phyloP scores from a whole-genome alignment of 1,140 invertebrate species.

The Asbolus verrucosus region DNA sequence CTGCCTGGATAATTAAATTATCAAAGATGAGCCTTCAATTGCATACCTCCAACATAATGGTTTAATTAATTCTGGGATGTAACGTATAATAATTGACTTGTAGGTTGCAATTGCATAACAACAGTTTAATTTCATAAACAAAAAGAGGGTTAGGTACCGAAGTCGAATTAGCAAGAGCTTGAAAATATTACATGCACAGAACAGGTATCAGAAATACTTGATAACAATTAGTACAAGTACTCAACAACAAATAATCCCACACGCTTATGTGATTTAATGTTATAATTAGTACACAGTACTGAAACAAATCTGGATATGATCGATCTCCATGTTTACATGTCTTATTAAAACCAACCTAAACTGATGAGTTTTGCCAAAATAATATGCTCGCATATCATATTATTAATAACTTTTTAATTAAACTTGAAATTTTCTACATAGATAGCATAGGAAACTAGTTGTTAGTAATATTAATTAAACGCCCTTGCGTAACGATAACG shows the following conservation, averaged over 20 bases:
- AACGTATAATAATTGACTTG: constrained; percentile 1
- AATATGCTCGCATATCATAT: too few relatives aligned
- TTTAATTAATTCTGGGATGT: constrained; percentile 6
- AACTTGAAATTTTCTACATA: too few relatives aligned
- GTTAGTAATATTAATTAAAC: too few relatives aligned
- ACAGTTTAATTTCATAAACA: background rate
- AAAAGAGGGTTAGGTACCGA: background rate
- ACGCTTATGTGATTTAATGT: background rate
- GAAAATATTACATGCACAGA: too few relatives aligned
- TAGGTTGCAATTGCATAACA: constrained; percentile 3
- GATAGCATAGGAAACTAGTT: too few relatives aligned
- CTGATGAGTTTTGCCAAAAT: too few relatives aligned
- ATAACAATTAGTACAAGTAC: background rate
- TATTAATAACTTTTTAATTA: too few relatives aligned
- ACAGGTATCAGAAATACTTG: background rate
- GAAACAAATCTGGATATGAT: background rate
- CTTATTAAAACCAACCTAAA: too few relatives aligned
- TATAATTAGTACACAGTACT: background rate
- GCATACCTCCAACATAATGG: background rate
- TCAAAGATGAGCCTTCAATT: constrained; percentile 20
- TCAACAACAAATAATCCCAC: background rate
- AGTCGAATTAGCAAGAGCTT: background rate
- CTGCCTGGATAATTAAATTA: constrained; percentile 2
- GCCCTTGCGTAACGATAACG: too few relatives aligned
- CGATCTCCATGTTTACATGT: too few relatives aligned